Evolutionary conservation across 2,888 invertebrate genomes (phyloP), one percentile per base, ranked within the genome.

Genomic region (Polydesmus complanatus): DNA sequence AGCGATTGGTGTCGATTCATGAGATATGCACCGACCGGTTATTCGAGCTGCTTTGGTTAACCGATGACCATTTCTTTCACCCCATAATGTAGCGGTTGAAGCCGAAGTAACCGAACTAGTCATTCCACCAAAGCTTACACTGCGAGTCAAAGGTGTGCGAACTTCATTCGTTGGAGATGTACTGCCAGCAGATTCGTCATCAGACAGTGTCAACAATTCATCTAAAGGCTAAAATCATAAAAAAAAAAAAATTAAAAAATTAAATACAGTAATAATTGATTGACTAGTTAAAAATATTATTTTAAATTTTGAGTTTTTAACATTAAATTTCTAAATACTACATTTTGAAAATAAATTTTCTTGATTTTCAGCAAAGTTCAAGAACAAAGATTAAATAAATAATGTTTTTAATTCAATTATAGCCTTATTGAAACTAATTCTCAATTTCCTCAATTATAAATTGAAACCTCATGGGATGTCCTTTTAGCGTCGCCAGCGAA

Each of bases 401-500:
- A n/a, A n/a, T n/a, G n/a, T n/a, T n/a, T n/a, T n/a, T n/a, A n/a
- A n/a, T n/a, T n/a, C n/a, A n/a, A n/a, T n/a, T n/a, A n/a, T n/a
- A n/a, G n/a, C n/a, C n/a, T n/a, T n/a, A n/a, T 18, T 49, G 8
- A 48, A 25, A 22, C 19, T 23, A 11, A 14, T 8, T 18, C 53
- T 11, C 14, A 52, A 8, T 11, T 11, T 52, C 21, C 11, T 14
- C 53, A 52, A 52, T 47, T 23, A 25, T 52, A 27, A 48, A 48
- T 21, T 21, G 50, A 51, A 50, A 62, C 60, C 52, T 60, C 50
- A 61, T 57, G 54, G 5, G 49, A 5, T 21, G 59, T 55, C 27
- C 64, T 26, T 52, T 65, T 62, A 22, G 66, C 71, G 77, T 79
- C 70, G 74, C 72, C 58, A 74, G 77, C 69, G 75, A 91, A 91